Conservation (phyloP, 2,888 invertebrate species). For the Choreutis nemorana region DNA sequence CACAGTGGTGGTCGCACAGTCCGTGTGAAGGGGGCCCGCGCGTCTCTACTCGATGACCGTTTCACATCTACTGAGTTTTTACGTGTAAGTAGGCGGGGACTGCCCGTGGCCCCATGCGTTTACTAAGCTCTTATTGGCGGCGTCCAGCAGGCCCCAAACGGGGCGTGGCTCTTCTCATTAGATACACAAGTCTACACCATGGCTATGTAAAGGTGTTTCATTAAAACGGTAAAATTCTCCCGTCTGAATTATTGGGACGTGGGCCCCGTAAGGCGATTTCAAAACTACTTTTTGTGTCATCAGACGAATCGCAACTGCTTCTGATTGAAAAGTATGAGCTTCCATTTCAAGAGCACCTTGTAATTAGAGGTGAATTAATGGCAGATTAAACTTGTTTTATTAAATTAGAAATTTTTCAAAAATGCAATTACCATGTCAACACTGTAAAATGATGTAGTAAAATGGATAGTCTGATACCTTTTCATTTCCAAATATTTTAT, state of each 20-base stretch:
- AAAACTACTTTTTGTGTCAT: conserved; percentile 9
- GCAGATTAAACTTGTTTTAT: no score
- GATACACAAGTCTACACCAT: conserved; percentile 12
- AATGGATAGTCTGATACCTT: no score
- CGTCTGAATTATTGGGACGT: conserved; percentile 25
- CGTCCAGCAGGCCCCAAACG: conserved; percentile 6
- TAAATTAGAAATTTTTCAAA: no score
- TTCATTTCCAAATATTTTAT: no score
- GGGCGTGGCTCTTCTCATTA: conserved; percentile 18
- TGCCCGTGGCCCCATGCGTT: conserved; percentile 12
- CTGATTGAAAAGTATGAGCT: conserved; percentile 1
- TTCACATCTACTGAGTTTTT: conserved; percentile 29
- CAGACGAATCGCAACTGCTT: conserved; percentile 2
- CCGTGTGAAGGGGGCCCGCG: conserved; percentile 6
- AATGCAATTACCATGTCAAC: no score
- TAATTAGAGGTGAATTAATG: no score
- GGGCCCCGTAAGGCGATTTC: conserved; percentile 15
- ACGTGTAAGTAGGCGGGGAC: conserved; percentile 23
- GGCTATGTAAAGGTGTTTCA: conserved; percentile 25
- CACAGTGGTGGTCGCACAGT: no score
- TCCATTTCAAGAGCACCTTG: no score
- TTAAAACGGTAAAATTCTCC: conserved; percentile 18
- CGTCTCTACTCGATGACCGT: conserved; percentile 29
- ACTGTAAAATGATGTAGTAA: no score
- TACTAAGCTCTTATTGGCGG: conserved; percentile 23